A percentile compares a stretch with the other conserved stretches of the same genome.
These are phyloP conservation scores for Cyanoliseus patagonus DNA, from an alignment of 2,113 vertebrate genomes.

Conservation along the genomic window DNA sequence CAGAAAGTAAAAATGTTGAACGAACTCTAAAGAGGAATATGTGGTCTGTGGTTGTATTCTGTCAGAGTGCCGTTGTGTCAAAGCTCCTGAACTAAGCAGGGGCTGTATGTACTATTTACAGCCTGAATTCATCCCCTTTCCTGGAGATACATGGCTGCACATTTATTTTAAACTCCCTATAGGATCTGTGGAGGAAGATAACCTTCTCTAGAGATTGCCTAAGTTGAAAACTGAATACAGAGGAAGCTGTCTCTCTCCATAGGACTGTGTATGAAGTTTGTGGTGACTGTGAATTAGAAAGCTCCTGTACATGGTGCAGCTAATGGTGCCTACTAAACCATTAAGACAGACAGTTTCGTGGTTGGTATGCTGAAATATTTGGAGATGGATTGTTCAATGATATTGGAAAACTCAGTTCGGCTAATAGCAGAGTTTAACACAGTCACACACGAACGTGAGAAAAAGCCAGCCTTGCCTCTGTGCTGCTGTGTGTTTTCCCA, in stretches of 20 bases:
- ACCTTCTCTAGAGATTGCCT: background rate
- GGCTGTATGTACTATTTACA: background rate
- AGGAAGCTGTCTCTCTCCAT: background rate
- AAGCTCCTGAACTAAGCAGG: background rate
- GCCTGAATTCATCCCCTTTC: background rate
- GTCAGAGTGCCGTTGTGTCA: background rate
- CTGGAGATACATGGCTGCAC: background rate
- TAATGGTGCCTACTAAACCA: background rate
- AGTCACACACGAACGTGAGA: background rate
- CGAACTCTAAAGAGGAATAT: background rate
- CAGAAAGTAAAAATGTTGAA: background rate
- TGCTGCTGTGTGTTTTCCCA: background rate
- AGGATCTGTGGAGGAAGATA: background rate
- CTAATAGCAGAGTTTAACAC: background rate
- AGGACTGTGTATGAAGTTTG: background rate
- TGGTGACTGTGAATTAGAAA: background rate
- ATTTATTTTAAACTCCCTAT: background rate
- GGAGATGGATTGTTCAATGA: background rate
- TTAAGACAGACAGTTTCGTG: background rate
- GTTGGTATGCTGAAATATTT: background rate
- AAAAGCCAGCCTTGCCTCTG: background rate
- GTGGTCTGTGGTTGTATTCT: background rate
- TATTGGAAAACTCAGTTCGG: background rate
- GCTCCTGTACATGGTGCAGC: background rate
- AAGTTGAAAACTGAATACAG: background rate